Conservation (phyloP, 2,888 invertebrate species). For the Campoplex nolae region DNA sequence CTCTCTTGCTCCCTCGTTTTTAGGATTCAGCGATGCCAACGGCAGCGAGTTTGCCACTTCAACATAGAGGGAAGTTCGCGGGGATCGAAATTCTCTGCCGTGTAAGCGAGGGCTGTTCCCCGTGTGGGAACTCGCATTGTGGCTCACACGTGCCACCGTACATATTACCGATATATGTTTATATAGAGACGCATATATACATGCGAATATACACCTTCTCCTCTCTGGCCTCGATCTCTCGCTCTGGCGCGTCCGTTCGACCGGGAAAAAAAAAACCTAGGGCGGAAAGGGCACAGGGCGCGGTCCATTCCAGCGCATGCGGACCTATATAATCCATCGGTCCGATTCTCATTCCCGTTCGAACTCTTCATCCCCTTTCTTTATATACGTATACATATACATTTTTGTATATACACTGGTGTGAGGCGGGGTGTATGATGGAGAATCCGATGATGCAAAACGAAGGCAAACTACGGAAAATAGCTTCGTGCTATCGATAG, state of each 20-base stretch:
- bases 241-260: constrained; percentile 64
- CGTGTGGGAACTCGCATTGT: constrained; percentile 87
- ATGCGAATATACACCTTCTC: constrained; percentile 46
- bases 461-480: constrained; percentile 57
- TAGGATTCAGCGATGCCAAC: constrained; percentile 46
- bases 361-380: constrained; percentile 19
- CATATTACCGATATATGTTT: constrained; percentile 68
- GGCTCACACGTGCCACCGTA: constrained; percentile 86
- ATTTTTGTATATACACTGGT: not conserved
- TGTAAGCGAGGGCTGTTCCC: constrained; percentile 70
- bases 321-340: constrained; percentile 77
- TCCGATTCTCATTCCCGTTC: constrained; percentile 48
- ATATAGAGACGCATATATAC: constrained; percentile 59
- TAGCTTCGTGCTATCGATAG: constrained; percentile 60
- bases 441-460: constrained; percentile 39
- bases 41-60: constrained; percentile 55
- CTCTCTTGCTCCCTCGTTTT: constrained; percentile 15
- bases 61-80: constrained; percentile 40
- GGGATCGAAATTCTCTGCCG: constrained; percentile 67
- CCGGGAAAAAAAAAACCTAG: constrained; percentile 62
- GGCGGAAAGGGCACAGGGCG: constrained; percentile 80
- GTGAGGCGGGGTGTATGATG: not conserved
- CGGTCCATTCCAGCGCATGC: constrained; percentile 82
- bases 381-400: not conserved
- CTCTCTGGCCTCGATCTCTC: constrained; percentile 64